Conservation (phyloP, 1,140 invertebrate genomes). For the Lethrus apterus region DNA sequence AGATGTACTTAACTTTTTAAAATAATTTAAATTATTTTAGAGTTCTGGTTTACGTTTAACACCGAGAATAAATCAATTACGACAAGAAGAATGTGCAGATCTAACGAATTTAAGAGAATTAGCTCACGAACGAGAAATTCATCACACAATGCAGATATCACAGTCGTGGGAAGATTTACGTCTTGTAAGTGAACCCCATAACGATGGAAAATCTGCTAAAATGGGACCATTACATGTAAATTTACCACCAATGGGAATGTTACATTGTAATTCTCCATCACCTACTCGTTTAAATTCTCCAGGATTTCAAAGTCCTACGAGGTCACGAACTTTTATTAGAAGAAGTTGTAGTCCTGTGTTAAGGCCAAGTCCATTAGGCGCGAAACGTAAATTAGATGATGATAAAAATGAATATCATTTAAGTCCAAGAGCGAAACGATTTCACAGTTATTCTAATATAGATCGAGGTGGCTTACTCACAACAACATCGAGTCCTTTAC, state of each 20-base stretch:
- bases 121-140: conserved; percentile 82
- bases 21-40: too few relatives aligned
- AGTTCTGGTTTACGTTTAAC: conserved; percentile 60
- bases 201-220: conserved; percentile 24
- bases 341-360: conserved; percentile 80
- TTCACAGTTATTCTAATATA: conserved; percentile 33
- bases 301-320: conserved; percentile 39
- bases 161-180: conserved; percentile 84
- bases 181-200: conserved; percentile 55
- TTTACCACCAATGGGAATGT: conserved; percentile 38
- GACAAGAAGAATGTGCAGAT: conserved; percentile 82
- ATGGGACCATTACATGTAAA: conserved; percentile 38
- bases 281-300: conserved; percentile 47
- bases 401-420: conserved; percentile 40
- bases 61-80: conserved; percentile 74
- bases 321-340: conserved; percentile 57
- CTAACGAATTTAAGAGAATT: conserved; percentile 70
- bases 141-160: conserved; percentile 82
- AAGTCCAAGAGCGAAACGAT: conserved; percentile 51
- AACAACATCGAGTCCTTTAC: conserved; percentile 36
- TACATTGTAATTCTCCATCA: conserved; percentile 55
- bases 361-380: conserved; percentile 60
- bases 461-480: conserved; percentile 40
- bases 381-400: conserved; percentile 76
- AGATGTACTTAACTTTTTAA: too few relatives aligned